Evolutionary conservation across 2,113 vertebrate genomes (phyloP).

Genomic region (Fregetta grallaria): DNA sequence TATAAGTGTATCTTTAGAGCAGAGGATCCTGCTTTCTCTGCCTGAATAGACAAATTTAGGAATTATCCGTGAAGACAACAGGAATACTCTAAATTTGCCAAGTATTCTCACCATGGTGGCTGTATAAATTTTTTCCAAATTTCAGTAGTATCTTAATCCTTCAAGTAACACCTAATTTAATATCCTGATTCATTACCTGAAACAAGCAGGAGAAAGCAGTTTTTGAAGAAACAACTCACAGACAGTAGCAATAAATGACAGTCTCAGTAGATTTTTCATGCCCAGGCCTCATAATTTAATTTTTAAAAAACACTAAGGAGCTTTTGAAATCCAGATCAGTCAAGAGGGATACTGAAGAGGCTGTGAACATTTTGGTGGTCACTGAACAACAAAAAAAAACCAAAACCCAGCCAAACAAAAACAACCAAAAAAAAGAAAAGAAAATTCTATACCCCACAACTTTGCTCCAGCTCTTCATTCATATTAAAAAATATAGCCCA

Average conservation of each 20-base stretch:
- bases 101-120: not conserved
- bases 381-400: not conserved
- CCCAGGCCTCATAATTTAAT: not conserved
- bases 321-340: not conserved
- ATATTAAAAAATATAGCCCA: not conserved
- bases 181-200: not conserved
- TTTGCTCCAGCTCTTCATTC: not conserved
- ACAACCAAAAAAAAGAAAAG: not conserved
- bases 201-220: not conserved
- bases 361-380: not conserved
- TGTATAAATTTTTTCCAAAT: not conserved
- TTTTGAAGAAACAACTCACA: not conserved
- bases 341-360: not conserved
- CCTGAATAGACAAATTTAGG: not conserved
- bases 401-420: not conserved
- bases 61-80: not conserved
- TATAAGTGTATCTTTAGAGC: not conserved
- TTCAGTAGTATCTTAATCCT: not conserved
- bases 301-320: not conserved
- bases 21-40: not conserved
- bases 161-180: not conserved
- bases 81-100: not conserved
- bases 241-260: not conserved
- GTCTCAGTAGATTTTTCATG: not conserved
- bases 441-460: not conserved